These are phyloP conservation scores for Albula goreensis DNA, from an alignment of 2,113 vertebrate genomes.

Conservation along the genomic window DNA sequence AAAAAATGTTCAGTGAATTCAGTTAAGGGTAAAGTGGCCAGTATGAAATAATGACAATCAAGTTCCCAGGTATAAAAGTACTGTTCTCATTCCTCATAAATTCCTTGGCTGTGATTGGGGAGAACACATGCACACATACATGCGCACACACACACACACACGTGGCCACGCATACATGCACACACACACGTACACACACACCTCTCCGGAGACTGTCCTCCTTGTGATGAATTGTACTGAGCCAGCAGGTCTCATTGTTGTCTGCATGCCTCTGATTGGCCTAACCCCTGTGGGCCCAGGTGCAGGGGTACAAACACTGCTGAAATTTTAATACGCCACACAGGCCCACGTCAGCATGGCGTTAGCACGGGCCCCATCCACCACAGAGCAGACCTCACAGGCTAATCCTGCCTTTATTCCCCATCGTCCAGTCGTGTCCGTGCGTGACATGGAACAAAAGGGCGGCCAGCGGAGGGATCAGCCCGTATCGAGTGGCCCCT, in stretches of 20 bases:
- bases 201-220: neutral
- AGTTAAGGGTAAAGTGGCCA: neutral
- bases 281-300: slow-evolving; percentile 1
- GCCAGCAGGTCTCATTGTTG: neutral
- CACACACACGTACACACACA: neutral
- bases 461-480: neutral
- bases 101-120: neutral
- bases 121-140: neutral
- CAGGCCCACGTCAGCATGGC: slow-evolving; percentile 5
- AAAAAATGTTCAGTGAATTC: neutral
- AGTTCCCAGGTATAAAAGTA: neutral
- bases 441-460: slow-evolving; percentile 9
- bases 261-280: neutral
- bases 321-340: slow-evolving; percentile 4
- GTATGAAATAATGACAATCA: neutral
- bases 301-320: neutral
- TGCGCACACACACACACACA: neutral
- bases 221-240: neutral
- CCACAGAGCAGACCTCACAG: neutral
- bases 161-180: neutral
- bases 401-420: slow-evolving; percentile 3
- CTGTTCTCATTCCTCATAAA: neutral
- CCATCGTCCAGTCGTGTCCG: neutral
- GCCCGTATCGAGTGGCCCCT: neutral
- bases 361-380: neutral